Percentiles rank a stretch among this genome's conserved stretches.
Conservation (phyloP, 1,140 invertebrate genomes). For the Diabrotica virgifera region DNA sequence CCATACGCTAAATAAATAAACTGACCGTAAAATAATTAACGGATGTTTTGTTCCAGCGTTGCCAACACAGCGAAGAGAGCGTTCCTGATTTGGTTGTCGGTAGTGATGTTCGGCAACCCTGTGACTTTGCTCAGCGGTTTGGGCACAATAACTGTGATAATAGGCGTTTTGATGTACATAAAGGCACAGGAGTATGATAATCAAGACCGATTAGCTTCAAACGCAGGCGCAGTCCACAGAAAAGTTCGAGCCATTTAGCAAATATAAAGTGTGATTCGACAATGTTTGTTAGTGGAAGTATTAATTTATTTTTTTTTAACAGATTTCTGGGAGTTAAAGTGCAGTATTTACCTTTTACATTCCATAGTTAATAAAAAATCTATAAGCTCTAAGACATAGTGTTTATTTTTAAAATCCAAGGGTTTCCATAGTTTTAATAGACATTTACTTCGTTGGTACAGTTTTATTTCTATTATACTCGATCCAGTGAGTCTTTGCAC, state of each 20-base stretch:
- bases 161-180: slow-evolving; percentile 78
- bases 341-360: too few relatives aligned
- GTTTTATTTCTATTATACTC: too few relatives aligned
- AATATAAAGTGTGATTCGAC: background rate
- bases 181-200: slow-evolving; percentile 61
- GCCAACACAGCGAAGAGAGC: slow-evolving; percentile 84
- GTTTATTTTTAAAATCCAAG: too few relatives aligned
- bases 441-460: too few relatives aligned
- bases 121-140: slow-evolving; percentile 74
- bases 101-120: slow-evolving; percentile 76
- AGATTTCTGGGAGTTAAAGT: too few relatives aligned
- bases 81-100: slow-evolving; percentile 79
- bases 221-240: slow-evolving; percentile 42
- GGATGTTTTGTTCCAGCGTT: slow-evolving; percentile 60
- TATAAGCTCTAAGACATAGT: too few relatives aligned
- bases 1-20: too few relatives aligned
- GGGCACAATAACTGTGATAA: slow-evolving; percentile 71
- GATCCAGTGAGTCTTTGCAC: too few relatives aligned
- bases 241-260: slow-evolving; percentile 45
- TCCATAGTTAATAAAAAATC: too few relatives aligned
- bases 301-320: too few relatives aligned
- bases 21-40: background rate
- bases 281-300: too few relatives aligned
- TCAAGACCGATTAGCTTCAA: slow-evolving; percentile 32
- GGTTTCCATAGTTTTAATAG: too few relatives aligned